Base-by-base conservation (phyloP, 2,113 vertebrate species). In the Oncorhynchus keta region DNA sequence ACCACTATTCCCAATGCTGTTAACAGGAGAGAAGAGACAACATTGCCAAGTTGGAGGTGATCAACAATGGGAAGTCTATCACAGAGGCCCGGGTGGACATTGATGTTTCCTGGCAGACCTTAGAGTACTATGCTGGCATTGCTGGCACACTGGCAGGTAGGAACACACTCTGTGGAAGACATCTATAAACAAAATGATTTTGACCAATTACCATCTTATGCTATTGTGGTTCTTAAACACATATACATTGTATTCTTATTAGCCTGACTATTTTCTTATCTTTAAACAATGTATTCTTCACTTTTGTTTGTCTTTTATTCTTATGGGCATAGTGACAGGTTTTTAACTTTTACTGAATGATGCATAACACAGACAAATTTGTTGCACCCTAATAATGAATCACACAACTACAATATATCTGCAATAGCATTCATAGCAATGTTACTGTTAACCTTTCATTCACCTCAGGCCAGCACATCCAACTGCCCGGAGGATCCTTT, bases 21-120 rank as follows among this genome's bases (percentile, higher is more conserved):
- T 55, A 79, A 71, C 77, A 99, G 98, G 97, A 99, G 74, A 94
- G 91, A 73, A 93, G 88, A 85, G 95, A 97, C 3, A 93, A 94
- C 32, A 96, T 99, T 14, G 97, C 97, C 32, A 93, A 88, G 22
- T 30, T 96, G 81, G 98, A 99, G 89, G 95, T 95, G 62, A 94
- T 97, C 88, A 98, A 98, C 87, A 99, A 98, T 0, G 97, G 98
- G 24, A 99, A 99, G 78, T 94, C 96, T 24, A 93, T 99, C 86
- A 94, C 93, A 1, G 98, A 99, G 87, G 96, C 98, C 3, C 83
- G 88, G 77, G 87, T 90, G 79, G 96, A 99, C 68, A 88, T 99
- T 0, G 96, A 97, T 0, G 1, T 92, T 3, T 91, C 95, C 48
- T 98, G 96, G 96, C 94, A 97, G 90, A 89, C 85, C 84, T 88